Conservation (phyloP, 2,797 vertebrate genomes). For the Ataeniobius toweri region DNA sequence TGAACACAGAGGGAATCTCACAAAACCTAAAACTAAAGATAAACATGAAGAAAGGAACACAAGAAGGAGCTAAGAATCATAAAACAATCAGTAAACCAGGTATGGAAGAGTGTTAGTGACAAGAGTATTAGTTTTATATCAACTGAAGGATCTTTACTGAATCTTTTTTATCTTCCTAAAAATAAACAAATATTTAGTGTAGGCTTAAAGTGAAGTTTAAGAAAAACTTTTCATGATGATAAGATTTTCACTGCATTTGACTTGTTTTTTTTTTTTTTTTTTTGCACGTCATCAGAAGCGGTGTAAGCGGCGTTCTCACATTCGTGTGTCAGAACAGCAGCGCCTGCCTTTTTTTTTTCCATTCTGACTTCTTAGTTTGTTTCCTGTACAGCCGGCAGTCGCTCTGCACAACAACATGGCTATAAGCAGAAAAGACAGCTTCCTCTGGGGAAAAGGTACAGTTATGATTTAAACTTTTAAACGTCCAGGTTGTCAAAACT, state of each 20-base stretch:
- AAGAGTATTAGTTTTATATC: neutral
- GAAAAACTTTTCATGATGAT: neutral
- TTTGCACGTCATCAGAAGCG: slow-evolving; percentile 20
- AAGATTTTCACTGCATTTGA: neutral
- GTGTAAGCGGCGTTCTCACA: neutral
- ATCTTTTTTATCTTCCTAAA: neutral
- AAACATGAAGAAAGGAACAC: neutral
- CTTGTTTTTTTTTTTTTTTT: too few species aligned
- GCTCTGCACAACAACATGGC: slow-evolving; percentile 69
- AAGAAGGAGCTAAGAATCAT: neutral
- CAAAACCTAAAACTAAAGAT: neutral
- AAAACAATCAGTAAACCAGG: neutral
- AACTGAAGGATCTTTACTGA: neutral
- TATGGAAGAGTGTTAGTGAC: neutral
- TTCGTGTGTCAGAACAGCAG: slow-evolving; percentile 19
- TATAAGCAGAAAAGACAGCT: slow-evolving; percentile 79
- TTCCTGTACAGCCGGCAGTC: slow-evolving; percentile 68
- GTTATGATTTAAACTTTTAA: neutral
- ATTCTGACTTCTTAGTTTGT: slow-evolving; percentile 24
- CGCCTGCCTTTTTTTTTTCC: slow-evolving; percentile 33
- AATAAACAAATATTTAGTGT: neutral
- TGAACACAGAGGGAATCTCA: too few species aligned
- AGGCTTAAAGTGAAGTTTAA: neutral
- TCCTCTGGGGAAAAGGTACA: slow-evolving; percentile 83
- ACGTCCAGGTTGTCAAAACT: neutral